Base-by-base conservation (phyloP, 2,113 vertebrate genomes). In the Danio rerio region DNA sequence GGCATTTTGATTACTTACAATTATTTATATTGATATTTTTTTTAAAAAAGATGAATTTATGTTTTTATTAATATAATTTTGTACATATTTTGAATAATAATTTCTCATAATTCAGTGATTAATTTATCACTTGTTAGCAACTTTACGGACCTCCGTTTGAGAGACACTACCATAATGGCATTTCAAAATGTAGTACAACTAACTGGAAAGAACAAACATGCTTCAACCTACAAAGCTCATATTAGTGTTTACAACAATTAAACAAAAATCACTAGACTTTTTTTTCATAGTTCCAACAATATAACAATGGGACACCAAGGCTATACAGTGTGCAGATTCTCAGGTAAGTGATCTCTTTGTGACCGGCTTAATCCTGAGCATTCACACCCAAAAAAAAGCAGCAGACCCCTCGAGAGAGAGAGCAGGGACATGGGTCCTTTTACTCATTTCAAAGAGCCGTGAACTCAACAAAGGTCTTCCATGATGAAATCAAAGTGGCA, bases 401-500 rank as follows among this genome's bases (percentile, higher is more conserved):
- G 90, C 89, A 89, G 91, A n/a, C 93, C 91, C 93, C 94, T 94
- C 93, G 3, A 31, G 31, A 31, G 93, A 90, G 90, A 94, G 90
- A 97, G 96, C 96, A 93, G 95, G 94, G 95, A 96, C 97, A 97
- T 97, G 94, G 95, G 95, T 95, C 95, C 95, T 94, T 96, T 91
- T 97, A 94, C 94, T 95, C 91, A 91, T 98, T 98, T 97, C 95
- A 97, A 98, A 96, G 96, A 95, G 94, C 93, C 96, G 94, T 96
- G 95, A 97, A 97, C 96, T 95, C 95, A 95, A 95, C 93, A 94
- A 95, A 94, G 93, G 93, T 94, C 95, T 94, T 93, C 94, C 93
- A 91, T 97, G 97, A 98, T 96, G 95, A 94, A 98, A 99, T 98
- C 96, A 96, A 96, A 97, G 95, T 98, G 96, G 96, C 97, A 99